These are phyloP conservation scores for Galerucella pusilla DNA, from an alignment of 2,888 invertebrate species.

Conservation along the genomic window DNA sequence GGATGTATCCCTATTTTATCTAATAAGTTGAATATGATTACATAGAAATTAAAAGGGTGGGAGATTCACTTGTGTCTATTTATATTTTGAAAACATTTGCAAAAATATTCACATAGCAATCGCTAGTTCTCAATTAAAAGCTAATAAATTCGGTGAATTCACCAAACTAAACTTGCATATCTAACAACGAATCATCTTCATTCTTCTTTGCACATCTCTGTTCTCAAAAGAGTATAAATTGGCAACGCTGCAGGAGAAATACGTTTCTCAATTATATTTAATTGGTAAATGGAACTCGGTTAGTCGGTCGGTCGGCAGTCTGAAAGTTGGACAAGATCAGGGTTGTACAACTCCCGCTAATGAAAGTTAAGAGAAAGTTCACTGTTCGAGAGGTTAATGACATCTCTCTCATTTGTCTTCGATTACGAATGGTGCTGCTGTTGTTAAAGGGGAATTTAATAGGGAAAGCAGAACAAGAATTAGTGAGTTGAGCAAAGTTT, in stretches of 20 bases:
- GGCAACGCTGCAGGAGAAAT: constrained; percentile 33
- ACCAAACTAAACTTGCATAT: too few species aligned
- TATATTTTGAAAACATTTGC: too few species aligned
- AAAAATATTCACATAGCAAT: too few species aligned
- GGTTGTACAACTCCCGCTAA: constrained; percentile 55
- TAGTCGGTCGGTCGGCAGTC: constrained; percentile 62
- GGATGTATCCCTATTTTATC: too few species aligned
- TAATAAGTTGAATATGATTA: too few species aligned
- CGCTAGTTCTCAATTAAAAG: too few species aligned
- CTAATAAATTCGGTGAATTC: too few species aligned
- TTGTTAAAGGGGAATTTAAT: constrained; percentile 6
- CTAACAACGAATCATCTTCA: too few species aligned
- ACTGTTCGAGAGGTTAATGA: constrained; percentile 52
- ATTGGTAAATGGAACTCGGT: constrained; percentile 61
- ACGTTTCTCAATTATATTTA: constrained; percentile 60
- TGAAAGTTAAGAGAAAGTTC: constrained; percentile 61
- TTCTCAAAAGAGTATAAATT: constrained; percentile 8
- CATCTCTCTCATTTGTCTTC: constrained; percentile 41
- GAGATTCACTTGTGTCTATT: too few species aligned
- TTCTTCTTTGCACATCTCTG: not conserved
- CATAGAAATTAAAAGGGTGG: too few species aligned
- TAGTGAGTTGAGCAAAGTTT: not conserved
- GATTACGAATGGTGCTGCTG: constrained; percentile 12
- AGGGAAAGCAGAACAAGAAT: constrained; percentile 9
- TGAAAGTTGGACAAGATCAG: constrained; percentile 65